phyloP scores from a whole-genome alignment of 2,113 vertebrate genomes.

The Anguilla japonica region DNA sequence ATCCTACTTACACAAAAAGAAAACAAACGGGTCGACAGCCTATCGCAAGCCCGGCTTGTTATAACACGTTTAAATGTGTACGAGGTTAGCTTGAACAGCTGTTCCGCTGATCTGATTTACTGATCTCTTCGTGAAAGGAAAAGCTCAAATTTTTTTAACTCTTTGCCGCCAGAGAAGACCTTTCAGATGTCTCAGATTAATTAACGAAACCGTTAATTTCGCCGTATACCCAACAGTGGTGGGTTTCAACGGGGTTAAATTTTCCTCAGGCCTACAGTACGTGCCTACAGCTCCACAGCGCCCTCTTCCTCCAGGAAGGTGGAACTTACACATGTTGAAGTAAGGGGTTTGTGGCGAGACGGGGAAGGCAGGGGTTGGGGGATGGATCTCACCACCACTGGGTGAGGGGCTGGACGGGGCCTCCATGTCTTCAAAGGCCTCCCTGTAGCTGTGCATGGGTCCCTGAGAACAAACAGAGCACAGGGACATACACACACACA shows the following conservation, averaged over 20 bases:
- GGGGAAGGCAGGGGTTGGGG: conserved; percentile 78
- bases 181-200: not conserved
- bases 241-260: not conserved
- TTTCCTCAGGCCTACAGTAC: not conserved
- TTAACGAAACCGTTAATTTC: not conserved
- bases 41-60: not conserved
- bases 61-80: not conserved
- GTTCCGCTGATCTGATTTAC: not conserved
- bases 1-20: not conserved
- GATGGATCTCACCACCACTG: conserved; percentile 85
- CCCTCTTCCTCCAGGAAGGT: conserved; percentile 60
- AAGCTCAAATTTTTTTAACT: not conserved
- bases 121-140: not conserved
- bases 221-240: not conserved
- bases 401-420: conserved; percentile 75
- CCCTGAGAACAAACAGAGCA: conserved; percentile 69
- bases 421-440: conserved; percentile 94
- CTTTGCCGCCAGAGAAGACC: not conserved
- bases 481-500: conserved; percentile 9
- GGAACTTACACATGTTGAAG: conserved; percentile 77
- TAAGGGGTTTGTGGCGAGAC: conserved; percentile 78
- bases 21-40: not conserved
- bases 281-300: conserved; percentile 56
- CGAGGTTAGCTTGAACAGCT: not conserved
- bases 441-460: conserved; percentile 96